Conservation (phyloP, 2,797 vertebrate species). For the Sebastes melanostomus region DNA sequence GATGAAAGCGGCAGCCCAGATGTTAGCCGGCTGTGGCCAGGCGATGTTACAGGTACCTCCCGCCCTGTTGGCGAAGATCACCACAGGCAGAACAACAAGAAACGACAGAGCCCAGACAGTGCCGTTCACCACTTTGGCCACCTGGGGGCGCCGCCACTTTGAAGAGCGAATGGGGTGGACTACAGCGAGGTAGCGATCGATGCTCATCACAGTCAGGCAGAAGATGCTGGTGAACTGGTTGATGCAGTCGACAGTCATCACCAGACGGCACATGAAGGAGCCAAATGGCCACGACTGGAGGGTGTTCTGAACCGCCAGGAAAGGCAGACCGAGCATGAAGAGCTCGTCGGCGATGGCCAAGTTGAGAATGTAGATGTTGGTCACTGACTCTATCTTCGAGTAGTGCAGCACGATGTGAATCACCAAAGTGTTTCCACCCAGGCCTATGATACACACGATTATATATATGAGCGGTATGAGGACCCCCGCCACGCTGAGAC, state of each 20-base stretch:
- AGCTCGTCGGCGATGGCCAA: slow-evolving; percentile 94
- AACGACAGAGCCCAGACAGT: slow-evolving; percentile 93
- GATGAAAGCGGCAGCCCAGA: slow-evolving; percentile 92
- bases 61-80: slow-evolving; percentile 88
- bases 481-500: slow-evolving; percentile 74
- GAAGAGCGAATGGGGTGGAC: slow-evolving; percentile 94
- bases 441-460: slow-evolving; percentile 89
- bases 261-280: slow-evolving; percentile 90
- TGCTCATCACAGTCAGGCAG: slow-evolving; percentile 96
- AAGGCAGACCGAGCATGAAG: slow-evolving; percentile 95
- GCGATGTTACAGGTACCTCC: slow-evolving; percentile 93
- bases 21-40: slow-evolving; percentile 90
- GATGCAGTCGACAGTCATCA: slow-evolving; percentile 94
- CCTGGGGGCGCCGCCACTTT: slow-evolving; percentile 90
- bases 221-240: slow-evolving; percentile 99
- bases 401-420: slow-evolving; percentile 95
- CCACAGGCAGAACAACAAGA: slow-evolving; percentile 91
- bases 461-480: slow-evolving; percentile 89
- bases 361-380: slow-evolving; percentile 98
- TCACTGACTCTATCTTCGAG: slow-evolving; percentile 95
- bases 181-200: slow-evolving; percentile 95
- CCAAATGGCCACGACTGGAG: slow-evolving; percentile 96
- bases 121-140: slow-evolving; percentile 90
- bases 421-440: slow-evolving; percentile 92
- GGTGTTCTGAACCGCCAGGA: slow-evolving; percentile 94